A percentile compares a stretch with the other conserved stretches of the same genome.
Evolutionary conservation across 2,888 invertebrate species (phyloP).

Genomic region (Cylloceria caligata): DNA sequence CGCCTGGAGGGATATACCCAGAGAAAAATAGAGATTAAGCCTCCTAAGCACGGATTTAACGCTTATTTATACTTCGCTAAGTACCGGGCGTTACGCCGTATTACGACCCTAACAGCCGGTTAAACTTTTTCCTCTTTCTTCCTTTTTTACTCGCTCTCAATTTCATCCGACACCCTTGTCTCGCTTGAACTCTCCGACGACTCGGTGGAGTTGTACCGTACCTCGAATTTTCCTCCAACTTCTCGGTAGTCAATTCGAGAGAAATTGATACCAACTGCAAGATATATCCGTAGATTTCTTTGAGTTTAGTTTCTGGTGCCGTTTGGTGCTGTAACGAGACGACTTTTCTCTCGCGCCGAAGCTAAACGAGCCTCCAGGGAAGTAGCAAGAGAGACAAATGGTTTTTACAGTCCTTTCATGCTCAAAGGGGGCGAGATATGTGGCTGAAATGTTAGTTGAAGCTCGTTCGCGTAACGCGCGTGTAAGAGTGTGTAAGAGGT

Average conservation of each 20-base stretch:
- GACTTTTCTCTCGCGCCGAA: conserved; percentile 3
- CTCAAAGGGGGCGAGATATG: conserved; percentile 14
- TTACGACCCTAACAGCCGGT: conserved; percentile 79
- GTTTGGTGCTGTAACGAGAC: neutral
- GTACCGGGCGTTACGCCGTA: conserved; percentile 82
- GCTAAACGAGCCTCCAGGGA: conserved; percentile 56
- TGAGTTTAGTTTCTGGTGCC: neutral
- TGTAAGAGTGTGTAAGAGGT: conserved; percentile 13
- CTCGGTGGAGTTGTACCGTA: neutral
- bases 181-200: neutral
- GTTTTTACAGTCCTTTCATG: conserved; percentile 59
- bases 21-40: conserved; percentile 83
- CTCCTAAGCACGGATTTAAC: conserved; percentile 84
- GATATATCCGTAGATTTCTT: neutral
- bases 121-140: conserved; percentile 71
- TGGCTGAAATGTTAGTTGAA: conserved; percentile 8
- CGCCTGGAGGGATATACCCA: conserved; percentile 58
- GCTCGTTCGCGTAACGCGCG: conserved; percentile 15
- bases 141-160: conserved; percentile 32
- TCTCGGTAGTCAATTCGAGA: neutral
- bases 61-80: conserved; percentile 84
- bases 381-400: conserved; percentile 57
- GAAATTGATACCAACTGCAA: neutral
- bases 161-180: conserved; percentile 34
- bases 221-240: neutral